Conservation (phyloP, 2,797 vertebrate genomes). For the Semaprochilodus insignis region DNA sequence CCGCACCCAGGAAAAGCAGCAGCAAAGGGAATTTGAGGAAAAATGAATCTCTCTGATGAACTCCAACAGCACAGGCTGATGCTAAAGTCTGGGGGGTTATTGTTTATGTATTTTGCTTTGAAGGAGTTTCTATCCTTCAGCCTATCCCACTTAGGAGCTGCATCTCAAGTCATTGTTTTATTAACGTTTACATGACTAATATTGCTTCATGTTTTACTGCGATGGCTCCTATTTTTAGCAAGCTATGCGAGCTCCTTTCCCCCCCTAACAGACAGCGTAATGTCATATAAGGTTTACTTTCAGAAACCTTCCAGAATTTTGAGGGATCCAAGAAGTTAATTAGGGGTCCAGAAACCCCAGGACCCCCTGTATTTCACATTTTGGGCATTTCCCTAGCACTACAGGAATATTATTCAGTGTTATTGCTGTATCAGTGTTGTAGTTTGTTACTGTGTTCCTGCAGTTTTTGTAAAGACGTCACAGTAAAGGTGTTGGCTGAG, state of each 20-base stretch:
- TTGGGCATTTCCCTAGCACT: too few species aligned
- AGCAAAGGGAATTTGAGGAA: not conserved
- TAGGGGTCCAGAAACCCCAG: too few species aligned
- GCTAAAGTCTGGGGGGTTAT: not conserved
- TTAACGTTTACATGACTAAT: not conserved
- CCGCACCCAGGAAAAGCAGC: not conserved
- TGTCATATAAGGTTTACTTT: too few species aligned
- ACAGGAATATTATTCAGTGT: too few species aligned
- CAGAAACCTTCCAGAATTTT: too few species aligned
- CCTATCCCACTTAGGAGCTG: too few species aligned
- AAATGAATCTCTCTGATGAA: not conserved
- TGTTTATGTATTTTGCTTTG: not conserved
- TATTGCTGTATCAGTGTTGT: not conserved
- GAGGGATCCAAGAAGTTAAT: too few species aligned
- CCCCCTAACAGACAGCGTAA: too few species aligned
- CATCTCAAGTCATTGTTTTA: not conserved
- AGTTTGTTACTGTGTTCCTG: not conserved
- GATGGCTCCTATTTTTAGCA: not conserved
- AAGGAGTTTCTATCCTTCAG: not conserved
- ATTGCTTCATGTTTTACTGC: not conserved
- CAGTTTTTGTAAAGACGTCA: not conserved
- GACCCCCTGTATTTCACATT: too few species aligned
- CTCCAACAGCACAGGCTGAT: not conserved
- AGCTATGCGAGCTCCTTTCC: not conserved
- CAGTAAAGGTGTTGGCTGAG: not conserved